Conservation (phyloP, 2,797 vertebrate species). For the Cuculus canorus region DNA sequence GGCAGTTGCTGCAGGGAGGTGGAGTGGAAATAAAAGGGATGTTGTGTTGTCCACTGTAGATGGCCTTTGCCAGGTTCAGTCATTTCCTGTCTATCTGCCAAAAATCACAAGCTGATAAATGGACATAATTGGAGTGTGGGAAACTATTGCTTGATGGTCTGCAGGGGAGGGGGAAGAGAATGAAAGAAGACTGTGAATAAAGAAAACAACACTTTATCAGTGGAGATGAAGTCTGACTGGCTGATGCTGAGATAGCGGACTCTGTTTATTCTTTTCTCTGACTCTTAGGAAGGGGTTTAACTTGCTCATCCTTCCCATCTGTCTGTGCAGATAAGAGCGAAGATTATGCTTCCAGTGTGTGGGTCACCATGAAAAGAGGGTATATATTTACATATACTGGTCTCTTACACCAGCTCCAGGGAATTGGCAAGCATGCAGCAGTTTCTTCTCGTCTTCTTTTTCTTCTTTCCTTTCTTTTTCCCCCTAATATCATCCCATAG, state of each 20-base stretch:
- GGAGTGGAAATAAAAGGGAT: constrained; percentile 73
- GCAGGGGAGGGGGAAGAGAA: constrained; percentile 70
- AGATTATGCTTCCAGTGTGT: not conserved
- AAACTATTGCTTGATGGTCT: constrained; percentile 80
- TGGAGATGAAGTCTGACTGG: not conserved
- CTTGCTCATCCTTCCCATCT: not conserved
- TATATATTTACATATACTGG: not conserved
- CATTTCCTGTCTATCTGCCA: constrained; percentile 91
- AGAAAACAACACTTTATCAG: constrained; percentile 13
- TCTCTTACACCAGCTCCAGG: not conserved
- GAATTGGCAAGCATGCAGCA: not conserved
- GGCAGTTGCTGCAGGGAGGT: constrained; percentile 46
- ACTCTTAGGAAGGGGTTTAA: not conserved
- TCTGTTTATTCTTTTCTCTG: not conserved
- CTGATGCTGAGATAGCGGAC: not conserved
- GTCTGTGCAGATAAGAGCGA: not conserved
- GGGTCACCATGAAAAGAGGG: not conserved
- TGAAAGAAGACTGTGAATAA: constrained; percentile 57
- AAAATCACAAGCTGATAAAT: constrained; percentile 87
- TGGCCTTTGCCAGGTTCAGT: constrained; percentile 80
- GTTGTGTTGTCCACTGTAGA: constrained; percentile 66
- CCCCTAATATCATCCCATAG: not conserved
- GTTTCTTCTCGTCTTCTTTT: not conserved
- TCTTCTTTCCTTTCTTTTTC: not conserved
- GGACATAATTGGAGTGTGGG: constrained; percentile 83